These are phyloP conservation scores for Synaphobranchus kaupii DNA, from an alignment of 2,797 vertebrate genomes.

Conservation along the genomic window DNA sequence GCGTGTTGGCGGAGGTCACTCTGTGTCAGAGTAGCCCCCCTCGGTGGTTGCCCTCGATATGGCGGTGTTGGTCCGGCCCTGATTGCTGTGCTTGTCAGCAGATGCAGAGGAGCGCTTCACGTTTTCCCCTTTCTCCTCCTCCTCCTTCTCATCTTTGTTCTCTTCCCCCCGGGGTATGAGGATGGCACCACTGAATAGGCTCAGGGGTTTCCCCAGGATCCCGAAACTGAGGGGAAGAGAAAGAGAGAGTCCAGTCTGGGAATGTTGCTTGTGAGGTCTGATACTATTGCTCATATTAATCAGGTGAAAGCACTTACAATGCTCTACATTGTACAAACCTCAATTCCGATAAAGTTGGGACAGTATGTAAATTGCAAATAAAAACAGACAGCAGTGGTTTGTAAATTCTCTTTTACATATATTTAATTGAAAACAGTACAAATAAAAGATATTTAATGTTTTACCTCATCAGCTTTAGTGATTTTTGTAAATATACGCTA, in stretches of 20 bases:
- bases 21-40: constrained; percentile 48
- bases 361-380: too few species aligned
- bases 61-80: constrained; percentile 32
- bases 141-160: constrained; percentile 48
- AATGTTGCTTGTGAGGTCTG: neutral
- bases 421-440: too few species aligned
- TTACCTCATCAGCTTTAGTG: too few species aligned
- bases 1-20: constrained; percentile 17
- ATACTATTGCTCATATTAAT: neutral
- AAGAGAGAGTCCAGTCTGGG: neutral
- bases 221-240: constrained; percentile 61
- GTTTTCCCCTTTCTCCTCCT: constrained; percentile 5
- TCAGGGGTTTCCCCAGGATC: constrained; percentile 70
- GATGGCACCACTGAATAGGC: constrained; percentile 64
- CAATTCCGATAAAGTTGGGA: too few species aligned
- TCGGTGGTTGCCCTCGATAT: constrained; percentile 51
- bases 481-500: too few species aligned
- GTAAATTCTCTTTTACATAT: too few species aligned
- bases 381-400: too few species aligned
- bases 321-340: neutral
- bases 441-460: too few species aligned
- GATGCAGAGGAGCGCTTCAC: constrained; percentile 29
- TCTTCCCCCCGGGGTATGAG: constrained; percentile 49
- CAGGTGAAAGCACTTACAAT: neutral
- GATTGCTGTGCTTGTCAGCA: constrained; percentile 23